A percentile compares a stretch with the other conserved stretches of the same genome.
phyloP scores from a whole-genome alignment of 2,797 vertebrate genomes.

The Sebastes itinus region DNA sequence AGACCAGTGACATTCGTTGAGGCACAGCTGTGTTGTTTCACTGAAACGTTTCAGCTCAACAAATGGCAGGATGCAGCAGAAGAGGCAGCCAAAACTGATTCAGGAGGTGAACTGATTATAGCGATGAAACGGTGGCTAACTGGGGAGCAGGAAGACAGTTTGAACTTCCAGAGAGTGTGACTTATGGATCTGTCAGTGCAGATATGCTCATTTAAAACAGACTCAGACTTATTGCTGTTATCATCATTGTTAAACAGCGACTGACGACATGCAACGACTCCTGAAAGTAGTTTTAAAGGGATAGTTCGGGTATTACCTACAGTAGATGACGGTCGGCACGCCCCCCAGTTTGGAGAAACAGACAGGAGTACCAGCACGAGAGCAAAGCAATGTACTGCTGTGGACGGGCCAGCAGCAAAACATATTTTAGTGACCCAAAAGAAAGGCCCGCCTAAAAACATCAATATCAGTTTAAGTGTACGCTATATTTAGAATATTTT shows the following conservation, averaged over 20 bases:
- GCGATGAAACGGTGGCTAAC: background rate
- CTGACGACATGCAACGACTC: background rate
- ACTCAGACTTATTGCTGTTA: background rate
- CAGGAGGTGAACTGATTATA: background rate
- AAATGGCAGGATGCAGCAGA: background rate
- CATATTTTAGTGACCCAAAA: too few relatives aligned
- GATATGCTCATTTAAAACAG: background rate
- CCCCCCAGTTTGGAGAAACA: too few relatives aligned
- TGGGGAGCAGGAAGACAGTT: background rate
- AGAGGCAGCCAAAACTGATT: background rate
- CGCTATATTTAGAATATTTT: too few relatives aligned
- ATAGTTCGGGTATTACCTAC: too few relatives aligned
- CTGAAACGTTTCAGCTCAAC: background rate
- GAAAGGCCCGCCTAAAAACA: too few relatives aligned
- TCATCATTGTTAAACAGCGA: background rate
- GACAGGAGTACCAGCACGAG: too few relatives aligned
- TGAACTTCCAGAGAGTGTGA: background rate
- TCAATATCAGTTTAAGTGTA: too few relatives aligned
- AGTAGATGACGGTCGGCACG: fast-evolving
- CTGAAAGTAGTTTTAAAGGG: too few relatives aligned
- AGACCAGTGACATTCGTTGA: slow-evolving; percentile 41
- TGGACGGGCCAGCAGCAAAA: too few relatives aligned
- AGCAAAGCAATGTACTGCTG: too few relatives aligned
- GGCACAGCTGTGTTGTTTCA: slow-evolving; percentile 1
- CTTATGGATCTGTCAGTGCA: background rate